These are phyloP conservation scores for Coelinius sp. DNA, from an alignment of 2,888 invertebrate species.

Conservation along the genomic window DNA sequence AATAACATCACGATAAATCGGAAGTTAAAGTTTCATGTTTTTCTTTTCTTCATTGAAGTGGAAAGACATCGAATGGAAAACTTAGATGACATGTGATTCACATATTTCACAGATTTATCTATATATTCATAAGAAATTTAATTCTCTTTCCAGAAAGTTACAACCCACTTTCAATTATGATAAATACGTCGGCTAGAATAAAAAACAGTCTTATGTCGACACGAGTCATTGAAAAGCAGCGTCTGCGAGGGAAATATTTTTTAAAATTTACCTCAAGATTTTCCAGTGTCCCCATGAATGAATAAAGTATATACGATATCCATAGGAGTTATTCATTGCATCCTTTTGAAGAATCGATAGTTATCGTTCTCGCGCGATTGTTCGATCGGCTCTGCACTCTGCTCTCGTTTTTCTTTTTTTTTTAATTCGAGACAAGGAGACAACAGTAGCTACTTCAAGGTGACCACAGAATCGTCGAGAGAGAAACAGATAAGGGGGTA, in stretches of 20 bases:
- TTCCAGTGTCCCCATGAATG: slow-evolving; percentile 31
- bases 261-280: slow-evolving; percentile 6
- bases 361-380: slow-evolving; percentile 42
- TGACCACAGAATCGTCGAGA: slow-evolving; percentile 34
- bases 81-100: no score
- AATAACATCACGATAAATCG: no score
- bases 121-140: no score
- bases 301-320: slow-evolving; percentile 14
- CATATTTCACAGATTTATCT: no score
- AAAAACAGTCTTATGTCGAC: no score
- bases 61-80: no score
- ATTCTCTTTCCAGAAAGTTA: no score
- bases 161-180: no score
- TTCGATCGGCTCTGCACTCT: slow-evolving; percentile 44
- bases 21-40: no score
- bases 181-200: no score
- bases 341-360: slow-evolving; percentile 46
- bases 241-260: not conserved
- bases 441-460: slow-evolving; percentile 38
- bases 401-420: not conserved
- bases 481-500: slow-evolving; percentile 24
- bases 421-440: not conserved
- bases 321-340: slow-evolving; percentile 43
- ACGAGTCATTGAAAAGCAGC: no score
- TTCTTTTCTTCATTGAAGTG: no score